Conservation (phyloP, 2,113 vertebrate species). For the Tupaia chinensis region DNA sequence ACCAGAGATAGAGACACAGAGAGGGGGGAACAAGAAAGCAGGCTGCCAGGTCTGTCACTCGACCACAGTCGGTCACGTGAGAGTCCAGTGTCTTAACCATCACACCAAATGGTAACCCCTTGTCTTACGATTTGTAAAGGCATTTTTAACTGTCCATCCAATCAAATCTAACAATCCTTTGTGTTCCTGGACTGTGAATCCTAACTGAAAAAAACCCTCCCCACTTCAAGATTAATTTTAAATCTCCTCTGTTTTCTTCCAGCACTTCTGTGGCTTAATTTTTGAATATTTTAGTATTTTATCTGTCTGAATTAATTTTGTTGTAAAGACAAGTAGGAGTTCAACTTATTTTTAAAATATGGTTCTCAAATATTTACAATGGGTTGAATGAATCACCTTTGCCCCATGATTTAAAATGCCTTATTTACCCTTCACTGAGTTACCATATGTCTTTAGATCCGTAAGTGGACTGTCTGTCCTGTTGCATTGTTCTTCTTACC, state of each 20-base stretch:
- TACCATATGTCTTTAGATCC: not conserved
- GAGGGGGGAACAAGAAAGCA: no score
- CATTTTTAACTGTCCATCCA: not conserved
- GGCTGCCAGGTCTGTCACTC: no score
- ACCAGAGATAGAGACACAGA: no score
- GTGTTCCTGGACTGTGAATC: not conserved
- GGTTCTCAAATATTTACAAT: not conserved
- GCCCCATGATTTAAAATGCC: not conserved
- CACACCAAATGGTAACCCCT: no score
- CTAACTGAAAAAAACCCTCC: not conserved
- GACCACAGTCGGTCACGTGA: no score
- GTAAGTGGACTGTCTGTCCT: not conserved
- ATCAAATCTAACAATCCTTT: not conserved
- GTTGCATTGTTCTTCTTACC: not conserved
- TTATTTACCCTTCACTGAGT: not conserved
- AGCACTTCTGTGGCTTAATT: not conserved
- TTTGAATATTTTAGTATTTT: not conserved
- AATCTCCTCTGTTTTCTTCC: not conserved
- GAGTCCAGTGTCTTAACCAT: no score
- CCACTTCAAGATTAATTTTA: not conserved
- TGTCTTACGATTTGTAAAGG: not conserved
- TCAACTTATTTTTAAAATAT: not conserved
- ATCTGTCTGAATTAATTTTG: not conserved
- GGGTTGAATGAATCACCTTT: not conserved
- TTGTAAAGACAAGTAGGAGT: not conserved